Conservation (phyloP, 2,888 invertebrate genomes). For the Nymphalis urticae region DNA sequence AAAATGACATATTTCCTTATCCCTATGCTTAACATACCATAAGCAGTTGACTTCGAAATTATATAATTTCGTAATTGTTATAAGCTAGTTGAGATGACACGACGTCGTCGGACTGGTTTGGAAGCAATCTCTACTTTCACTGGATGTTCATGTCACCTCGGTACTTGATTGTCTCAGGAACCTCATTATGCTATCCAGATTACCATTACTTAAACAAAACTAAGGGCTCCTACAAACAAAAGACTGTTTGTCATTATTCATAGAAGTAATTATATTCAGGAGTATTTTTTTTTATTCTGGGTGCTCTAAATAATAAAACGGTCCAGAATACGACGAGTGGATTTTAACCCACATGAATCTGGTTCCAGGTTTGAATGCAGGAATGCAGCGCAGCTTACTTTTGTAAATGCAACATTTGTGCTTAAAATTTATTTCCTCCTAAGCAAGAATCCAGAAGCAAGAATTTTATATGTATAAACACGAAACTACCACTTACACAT, state of each 20-base stretch:
- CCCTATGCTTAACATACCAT: background rate
- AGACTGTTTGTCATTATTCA: background rate
- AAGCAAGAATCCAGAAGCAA: too few species aligned
- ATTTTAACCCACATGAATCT: too few species aligned
- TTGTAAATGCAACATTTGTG: too few species aligned
- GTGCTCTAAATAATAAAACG: too few species aligned
- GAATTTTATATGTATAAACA: too few species aligned
- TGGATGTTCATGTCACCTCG: slow-evolving; percentile 47
- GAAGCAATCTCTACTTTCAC: slow-evolving; percentile 50
- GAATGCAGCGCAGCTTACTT: too few species aligned
- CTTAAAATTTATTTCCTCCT: too few species aligned
- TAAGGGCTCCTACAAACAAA: background rate
- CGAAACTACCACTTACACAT: too few species aligned
- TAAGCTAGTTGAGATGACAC: slow-evolving; percentile 39
- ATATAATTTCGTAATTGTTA: slow-evolving; percentile 17
- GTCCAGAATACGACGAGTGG: too few species aligned
- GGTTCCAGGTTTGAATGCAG: too few species aligned
- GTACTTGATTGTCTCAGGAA: slow-evolving; percentile 41
- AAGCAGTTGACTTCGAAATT: slow-evolving; percentile 1
- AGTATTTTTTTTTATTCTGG: too few species aligned
- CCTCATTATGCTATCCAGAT: slow-evolving; percentile 39
- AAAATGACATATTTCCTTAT: background rate
- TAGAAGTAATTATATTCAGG: too few species aligned
- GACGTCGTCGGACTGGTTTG: slow-evolving; percentile 61
- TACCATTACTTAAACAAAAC: slow-evolving; percentile 23